Percentiles rank a stretch among this genome's conserved stretches.
These are phyloP conservation scores for Gryon sp. DNA, from an alignment of 1,140 invertebrate species.

Conservation along the genomic window DNA sequence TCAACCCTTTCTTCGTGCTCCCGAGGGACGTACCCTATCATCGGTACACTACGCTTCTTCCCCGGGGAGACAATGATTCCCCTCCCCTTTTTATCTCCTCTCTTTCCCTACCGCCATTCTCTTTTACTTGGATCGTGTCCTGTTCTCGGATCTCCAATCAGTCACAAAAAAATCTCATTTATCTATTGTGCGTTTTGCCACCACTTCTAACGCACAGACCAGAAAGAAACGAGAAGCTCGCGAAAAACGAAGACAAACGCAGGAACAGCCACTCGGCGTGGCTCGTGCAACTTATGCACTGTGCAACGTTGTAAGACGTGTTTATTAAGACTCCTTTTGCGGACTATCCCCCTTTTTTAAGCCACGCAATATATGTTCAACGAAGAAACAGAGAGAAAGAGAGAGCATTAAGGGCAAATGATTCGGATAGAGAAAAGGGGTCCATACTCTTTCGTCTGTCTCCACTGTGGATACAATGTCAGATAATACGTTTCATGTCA, in stretches of 20 bases:
- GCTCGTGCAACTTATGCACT: conserved; percentile 73
- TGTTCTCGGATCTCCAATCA: conserved; percentile 76
- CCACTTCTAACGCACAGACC: conserved; percentile 45
- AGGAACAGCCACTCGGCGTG: conserved; percentile 43
- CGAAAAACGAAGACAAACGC: conserved; percentile 41
- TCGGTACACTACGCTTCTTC: conserved; percentile 73
- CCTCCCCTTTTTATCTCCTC: conserved; percentile 24
- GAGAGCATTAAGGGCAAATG: too few species aligned
- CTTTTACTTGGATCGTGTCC: conserved; percentile 53
- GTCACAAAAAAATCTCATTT: conserved; percentile 78
- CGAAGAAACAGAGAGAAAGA: too few species aligned
- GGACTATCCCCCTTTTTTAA: conserved; percentile 20
- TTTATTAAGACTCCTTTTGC: conserved; percentile 71
- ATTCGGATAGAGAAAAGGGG: conserved; percentile 32
- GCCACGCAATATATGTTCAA: too few species aligned
- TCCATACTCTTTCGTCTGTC: conserved; percentile 21
- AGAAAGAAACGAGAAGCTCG: conserved; percentile 22
- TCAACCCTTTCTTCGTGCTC: conserved; percentile 76
- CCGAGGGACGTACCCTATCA: conserved; percentile 77
- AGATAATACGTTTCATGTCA: conserved; percentile 37
- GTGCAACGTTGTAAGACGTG: conserved; percentile 68
- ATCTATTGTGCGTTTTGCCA: conserved; percentile 75
- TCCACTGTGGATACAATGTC: conserved; percentile 32
- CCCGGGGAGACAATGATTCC: conserved; percentile 75
- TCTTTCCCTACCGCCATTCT: conserved; percentile 30